Base-by-base conservation (phyloP, 2,797 vertebrate genomes). In the Morus bassanus region DNA sequence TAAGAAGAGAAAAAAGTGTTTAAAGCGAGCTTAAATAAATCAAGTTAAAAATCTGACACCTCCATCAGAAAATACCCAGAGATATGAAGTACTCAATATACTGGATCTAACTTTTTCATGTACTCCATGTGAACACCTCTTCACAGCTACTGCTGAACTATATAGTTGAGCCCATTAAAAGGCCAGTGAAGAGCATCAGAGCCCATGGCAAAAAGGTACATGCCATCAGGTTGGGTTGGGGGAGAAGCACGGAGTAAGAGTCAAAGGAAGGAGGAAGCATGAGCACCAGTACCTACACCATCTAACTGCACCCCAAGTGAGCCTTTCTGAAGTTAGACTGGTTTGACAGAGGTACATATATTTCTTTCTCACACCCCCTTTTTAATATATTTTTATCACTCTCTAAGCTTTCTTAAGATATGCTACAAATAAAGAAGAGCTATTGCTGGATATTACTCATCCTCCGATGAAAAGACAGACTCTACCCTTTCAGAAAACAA, bases 51-150 rank as follows among this genome's bases (percentile, higher is more conserved):
- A 74, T 30, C 35, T 46, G 64, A 46, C 28, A 51, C 7, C 11
- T 74, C 30, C 10, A n/a, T 12, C 67, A 82, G 22, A 60, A 68
- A 72, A 41, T 1, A 60, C 3, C 4, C 13, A 64, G 39, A 87
- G 12, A n/a, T 8, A 59, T 0, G 28, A 77, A 73, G 18, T 3
- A 73, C 10, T 73, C 54, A 10, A 63, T 13, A 3, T 3, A 56
- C 0, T 28, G 23, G 17, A 63, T 31, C 1, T 35, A 12, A 18
- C 67, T 59, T 35, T 39, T 8, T 28, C 75, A 23, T 1, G 4
- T 37, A 18, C 7, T 39, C 39, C 5, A 46, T 1, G 14, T 27
- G 45, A 27, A 28, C 41, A 53, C 2, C 16, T 8, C 50, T 56
- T 24, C 27, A 5, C 3, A 16, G 46, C 63, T 72, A 60, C 30